Conservation (phyloP, 2,797 vertebrate species). For the Scarus forsteni region DNA sequence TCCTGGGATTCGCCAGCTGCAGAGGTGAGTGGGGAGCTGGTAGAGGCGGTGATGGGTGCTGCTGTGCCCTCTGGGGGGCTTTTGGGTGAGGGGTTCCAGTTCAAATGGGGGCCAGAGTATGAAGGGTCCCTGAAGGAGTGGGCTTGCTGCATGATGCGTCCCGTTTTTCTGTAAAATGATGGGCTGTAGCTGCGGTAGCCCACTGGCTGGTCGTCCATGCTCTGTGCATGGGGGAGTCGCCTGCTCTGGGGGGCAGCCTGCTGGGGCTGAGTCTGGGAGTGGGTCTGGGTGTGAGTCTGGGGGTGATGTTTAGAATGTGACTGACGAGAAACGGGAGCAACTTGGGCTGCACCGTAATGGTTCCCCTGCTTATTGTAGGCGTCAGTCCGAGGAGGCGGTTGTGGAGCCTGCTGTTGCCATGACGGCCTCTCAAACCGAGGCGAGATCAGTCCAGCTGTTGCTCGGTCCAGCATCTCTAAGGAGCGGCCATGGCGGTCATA, state of each 20-base stretch:
- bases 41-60: slow-evolving; percentile 37
- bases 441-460: slow-evolving; percentile 77
- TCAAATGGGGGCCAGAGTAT: slow-evolving; percentile 88
- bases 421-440: slow-evolving; percentile 81
- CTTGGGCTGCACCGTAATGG: slow-evolving; percentile 55
- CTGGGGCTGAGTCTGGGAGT: slow-evolving; percentile 59
- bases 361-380: slow-evolving; percentile 68
- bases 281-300: slow-evolving; percentile 46
- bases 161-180: slow-evolving; percentile 95
- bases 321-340: slow-evolving; percentile 53
- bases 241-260: slow-evolving; percentile 69
- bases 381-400: slow-evolving; percentile 76
- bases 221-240: slow-evolving; percentile 82
- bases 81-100: slow-evolving; percentile 82
- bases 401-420: slow-evolving; percentile 77
- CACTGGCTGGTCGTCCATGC: slow-evolving; percentile 89
- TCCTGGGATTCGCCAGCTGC: slow-evolving; percentile 76
- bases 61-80: slow-evolving; percentile 76
- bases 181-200: slow-evolving; percentile 99
- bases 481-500: slow-evolving; percentile 86
- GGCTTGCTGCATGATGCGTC: slow-evolving; percentile 90
- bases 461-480: slow-evolving; percentile 88
- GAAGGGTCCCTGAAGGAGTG: slow-evolving; percentile 94
- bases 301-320: slow-evolving; percentile 65
- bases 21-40: slow-evolving; percentile 44